Percentiles rank a stretch among this genome's conserved stretches.
phyloP scores from a whole-genome alignment of 2,113 vertebrate genomes.

The Athene noctua region DNA sequence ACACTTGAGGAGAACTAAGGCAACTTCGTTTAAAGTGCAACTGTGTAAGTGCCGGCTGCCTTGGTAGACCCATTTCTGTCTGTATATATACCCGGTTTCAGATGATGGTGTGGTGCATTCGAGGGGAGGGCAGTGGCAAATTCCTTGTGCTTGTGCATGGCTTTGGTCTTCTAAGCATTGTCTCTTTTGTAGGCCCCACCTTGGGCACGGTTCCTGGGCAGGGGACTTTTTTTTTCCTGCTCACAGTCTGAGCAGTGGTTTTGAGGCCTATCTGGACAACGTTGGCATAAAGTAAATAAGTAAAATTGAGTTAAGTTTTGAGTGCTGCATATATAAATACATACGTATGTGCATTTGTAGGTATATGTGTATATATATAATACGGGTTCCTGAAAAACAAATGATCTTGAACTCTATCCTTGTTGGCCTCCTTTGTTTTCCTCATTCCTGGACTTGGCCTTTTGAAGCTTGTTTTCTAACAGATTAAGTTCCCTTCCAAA shows the following conservation, averaged over 20 bases:
- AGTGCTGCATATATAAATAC: neutral
- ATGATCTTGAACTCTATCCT: neutral
- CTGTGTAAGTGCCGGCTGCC: neutral
- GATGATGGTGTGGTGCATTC: accelerated
- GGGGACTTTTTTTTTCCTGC: neutral
- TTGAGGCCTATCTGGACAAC: neutral
- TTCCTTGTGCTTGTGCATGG: neutral
- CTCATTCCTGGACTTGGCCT: neutral
- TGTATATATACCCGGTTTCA: accelerated
- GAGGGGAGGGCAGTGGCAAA: neutral
- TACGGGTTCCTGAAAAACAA: neutral
- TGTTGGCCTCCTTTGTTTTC: neutral
- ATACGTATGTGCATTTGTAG: neutral
- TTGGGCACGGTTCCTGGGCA: neutral
- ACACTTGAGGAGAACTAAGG: neutral
- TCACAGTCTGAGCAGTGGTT: neutral
- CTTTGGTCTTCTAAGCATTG: neutral
- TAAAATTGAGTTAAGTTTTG: neutral
- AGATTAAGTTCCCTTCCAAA: neutral
- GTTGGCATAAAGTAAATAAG: neutral
- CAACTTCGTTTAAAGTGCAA: neutral
- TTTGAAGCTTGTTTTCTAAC: neutral
- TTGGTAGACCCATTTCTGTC: neutral
- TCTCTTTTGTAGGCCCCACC: neutral
- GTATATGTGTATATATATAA: neutral